These are phyloP conservation scores for Petrocephalus sullivani DNA, from an alignment of 2,797 vertebrate genomes.

Conservation along the genomic window DNA sequence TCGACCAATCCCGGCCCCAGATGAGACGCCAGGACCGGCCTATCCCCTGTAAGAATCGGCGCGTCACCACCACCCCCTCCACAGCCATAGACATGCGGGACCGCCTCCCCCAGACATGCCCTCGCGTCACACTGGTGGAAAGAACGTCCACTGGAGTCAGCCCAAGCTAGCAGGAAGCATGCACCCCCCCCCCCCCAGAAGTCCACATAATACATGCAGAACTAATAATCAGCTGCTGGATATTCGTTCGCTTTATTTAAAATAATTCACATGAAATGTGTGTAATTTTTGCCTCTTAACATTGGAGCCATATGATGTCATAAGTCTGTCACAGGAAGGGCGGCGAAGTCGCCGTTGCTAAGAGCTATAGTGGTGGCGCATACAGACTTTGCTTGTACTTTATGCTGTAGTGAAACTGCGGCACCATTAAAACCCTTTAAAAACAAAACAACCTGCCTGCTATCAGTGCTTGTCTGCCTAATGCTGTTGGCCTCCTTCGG, in stretches of 20 bases:
- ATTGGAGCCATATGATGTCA: constrained; percentile 67
- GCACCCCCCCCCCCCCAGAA: background rate
- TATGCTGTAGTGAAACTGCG: constrained; percentile 36
- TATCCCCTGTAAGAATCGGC: background rate
- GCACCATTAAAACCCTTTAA: constrained; percentile 40
- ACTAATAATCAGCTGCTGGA: constrained; percentile 40
- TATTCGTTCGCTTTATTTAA: constrained; percentile 45
- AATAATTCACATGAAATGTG: constrained; percentile 33
- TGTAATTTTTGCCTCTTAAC: constrained; percentile 30
- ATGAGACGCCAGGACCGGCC: background rate
- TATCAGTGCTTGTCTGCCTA: constrained; percentile 11
- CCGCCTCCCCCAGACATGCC: background rate
- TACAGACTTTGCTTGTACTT: constrained; percentile 38
- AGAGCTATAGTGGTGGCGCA: constrained; percentile 66
- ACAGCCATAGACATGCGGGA: background rate
- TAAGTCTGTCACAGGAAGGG: constrained; percentile 65
- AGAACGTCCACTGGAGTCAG: background rate
- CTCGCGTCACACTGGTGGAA: background rate
- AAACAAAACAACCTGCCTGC: constrained; percentile 20
- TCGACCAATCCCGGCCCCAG: constrained; percentile 27
- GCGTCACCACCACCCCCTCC: background rate
- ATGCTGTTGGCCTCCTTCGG: background rate
- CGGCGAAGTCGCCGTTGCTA: constrained; percentile 51
- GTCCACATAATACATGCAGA: background rate
- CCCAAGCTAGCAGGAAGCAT: background rate